Evolutionary conservation across 2,797 vertebrate genomes (phyloP).

Genomic region (Dendrocincla fuliginosa): DNA sequence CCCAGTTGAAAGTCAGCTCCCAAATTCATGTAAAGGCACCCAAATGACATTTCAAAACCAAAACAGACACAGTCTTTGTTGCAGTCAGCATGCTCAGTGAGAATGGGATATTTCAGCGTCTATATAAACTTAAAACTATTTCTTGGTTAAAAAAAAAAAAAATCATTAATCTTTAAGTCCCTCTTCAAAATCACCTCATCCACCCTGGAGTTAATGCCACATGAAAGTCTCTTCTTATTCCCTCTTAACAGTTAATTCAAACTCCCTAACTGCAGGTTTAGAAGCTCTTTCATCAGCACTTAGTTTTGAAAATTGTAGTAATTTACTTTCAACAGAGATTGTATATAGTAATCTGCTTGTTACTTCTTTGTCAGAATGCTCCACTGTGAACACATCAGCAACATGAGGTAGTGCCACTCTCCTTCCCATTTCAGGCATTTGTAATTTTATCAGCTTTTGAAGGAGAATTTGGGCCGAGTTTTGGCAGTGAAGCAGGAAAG

Average conservation of each 20-base stretch:
- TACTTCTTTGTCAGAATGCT: not conserved
- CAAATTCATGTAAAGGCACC: not conserved
- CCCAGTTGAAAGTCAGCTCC: not conserved
- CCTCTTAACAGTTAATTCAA: not conserved
- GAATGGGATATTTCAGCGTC: not conserved
- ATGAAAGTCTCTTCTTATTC: not conserved
- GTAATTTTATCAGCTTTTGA: not conserved
- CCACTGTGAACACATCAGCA: not conserved
- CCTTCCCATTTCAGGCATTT: not conserved
- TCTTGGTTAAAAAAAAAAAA: not conserved
- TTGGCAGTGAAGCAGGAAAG: not conserved
- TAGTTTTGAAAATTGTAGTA: constrained; percentile 3
- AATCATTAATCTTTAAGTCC: not conserved
- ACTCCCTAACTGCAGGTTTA: not conserved
- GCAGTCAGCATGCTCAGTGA: not conserved
- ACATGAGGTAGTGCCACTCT: not conserved
- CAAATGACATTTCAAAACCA: not conserved
- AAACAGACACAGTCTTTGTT: not conserved
- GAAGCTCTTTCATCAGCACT: not conserved
- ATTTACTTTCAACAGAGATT: not conserved
- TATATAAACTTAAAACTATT: not conserved
- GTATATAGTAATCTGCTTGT: not conserved
- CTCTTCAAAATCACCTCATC: not conserved
- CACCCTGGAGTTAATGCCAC: not conserved
- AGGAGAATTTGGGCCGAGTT: not conserved